Evolutionary conservation across 2,888 invertebrate genomes (phyloP).

Genomic region (Lacanobia wlatinum): DNA sequence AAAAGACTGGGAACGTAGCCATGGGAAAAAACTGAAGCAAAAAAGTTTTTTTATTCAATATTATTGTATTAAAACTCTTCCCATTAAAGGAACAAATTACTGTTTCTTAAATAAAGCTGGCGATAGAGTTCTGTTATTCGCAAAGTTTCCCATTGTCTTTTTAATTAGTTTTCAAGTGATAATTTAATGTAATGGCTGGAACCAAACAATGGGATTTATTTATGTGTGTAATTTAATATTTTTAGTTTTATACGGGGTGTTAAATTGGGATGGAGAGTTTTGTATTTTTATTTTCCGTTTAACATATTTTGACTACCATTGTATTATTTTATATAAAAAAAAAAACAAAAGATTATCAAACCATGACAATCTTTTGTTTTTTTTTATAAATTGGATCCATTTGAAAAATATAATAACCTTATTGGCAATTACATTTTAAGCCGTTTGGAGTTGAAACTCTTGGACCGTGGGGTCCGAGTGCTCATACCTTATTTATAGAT

Average conservation of each 20-base stretch:
- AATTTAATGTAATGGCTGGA: slow-evolving; percentile 48
- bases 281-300: neutral
- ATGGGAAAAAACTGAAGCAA: no score
- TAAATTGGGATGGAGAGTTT: neutral
- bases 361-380: no score
- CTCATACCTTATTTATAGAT: no score
- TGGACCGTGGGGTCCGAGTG: no score
- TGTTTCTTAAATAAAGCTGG: slow-evolving; percentile 12
- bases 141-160: slow-evolving; percentile 55
- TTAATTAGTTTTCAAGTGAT: slow-evolving; percentile 60
- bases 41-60: neutral
- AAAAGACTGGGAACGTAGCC: no score
- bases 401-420: no score
- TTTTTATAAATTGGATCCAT: neutral
- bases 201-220: slow-evolving; percentile 51
- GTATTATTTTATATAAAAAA: neutral
- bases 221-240: slow-evolving; percentile 22
- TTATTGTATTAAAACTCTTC: slow-evolving; percentile 21
- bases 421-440: no score
- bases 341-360: no score
- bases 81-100: slow-evolving; percentile 29
- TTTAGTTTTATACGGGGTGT: neutral
- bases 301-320: neutral
- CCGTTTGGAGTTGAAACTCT: no score
- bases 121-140: slow-evolving; percentile 42